Base-by-base conservation (phyloP, 2,797 vertebrate genomes). In the Threskiornis aethiopicus region DNA sequence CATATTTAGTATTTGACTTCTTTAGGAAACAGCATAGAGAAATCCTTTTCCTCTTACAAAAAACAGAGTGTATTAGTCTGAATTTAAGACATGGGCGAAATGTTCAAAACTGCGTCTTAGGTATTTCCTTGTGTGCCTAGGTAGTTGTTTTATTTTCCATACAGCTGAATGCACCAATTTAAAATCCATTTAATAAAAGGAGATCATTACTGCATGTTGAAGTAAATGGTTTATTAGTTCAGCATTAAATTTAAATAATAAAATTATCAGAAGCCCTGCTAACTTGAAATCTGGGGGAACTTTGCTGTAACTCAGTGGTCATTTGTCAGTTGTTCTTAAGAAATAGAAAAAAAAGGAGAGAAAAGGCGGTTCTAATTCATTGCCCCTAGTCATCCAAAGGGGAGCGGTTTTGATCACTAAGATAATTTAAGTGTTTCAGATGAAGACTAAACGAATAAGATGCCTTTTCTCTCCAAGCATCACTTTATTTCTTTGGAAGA, bases 351-450 rank as follows among this genome's bases (percentile, higher is more conserved):
- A 52, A 51, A 42, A 77, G 2, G 9, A 35, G 72, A 33, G 25
- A 83, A 62, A 81, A 59, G 4, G 19, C n/a, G 1, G 2, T 24
- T 93, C 52, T 77, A 61, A 52, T 57, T 73, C 12, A 47, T 52
- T 67, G 17, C 6, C 26, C 26, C 11, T 29, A 66, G 22, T 25
- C 18, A 44, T 59, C 13, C 59, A 31, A 70, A 80, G 14, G 29
- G 10, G 2, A 62, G 4, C 3, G 0, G 0, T 77, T 73, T 67
- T 29, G 15, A 47, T 57, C 19, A 26, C 9, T 41, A 28, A 29
- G 8, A 47, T 19, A 59, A 55, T 44, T 33, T 12, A 66, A 35
- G 11, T 49, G 80, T 66, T 55, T 77, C 18, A 62, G 14, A 25
- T 49, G 28, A 39, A 55, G 7, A 44, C 16, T 71, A 64, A 75